Base-by-base conservation (phyloP, 2,888 invertebrate species). In the Eugnorisma glareosa region DNA sequence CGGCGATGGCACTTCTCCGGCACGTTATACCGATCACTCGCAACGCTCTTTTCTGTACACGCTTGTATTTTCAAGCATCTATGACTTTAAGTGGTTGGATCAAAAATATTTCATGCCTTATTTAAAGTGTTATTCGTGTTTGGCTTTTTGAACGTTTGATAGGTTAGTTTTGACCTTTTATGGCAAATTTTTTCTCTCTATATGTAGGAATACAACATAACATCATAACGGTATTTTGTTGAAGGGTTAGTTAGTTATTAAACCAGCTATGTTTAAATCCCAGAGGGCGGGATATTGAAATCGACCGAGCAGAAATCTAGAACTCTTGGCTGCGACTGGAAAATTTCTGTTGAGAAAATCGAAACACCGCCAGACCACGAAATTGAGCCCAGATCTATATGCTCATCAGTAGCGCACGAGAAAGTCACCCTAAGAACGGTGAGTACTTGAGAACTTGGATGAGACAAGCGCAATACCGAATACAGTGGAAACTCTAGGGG, bases 21-120 rank as follows among this genome's bases (percentile, higher is more conserved):
- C 67, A 51, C 69, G 72, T 67, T 77, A 75, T 76, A 69, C 84
- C 78, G 79, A 79, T 79, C 83, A 79, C 69, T 83, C 75, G 67
- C 61, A 59, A 24, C 48, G 54, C 68, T 75, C 59, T 77, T 64
- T 68, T 64, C 31, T 15, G 35, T 57, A 67, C 21, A 31, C 45
- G 31, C 37, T 83, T 83, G 59, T 86, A 77, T 83, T 84, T 75
- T 51, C 68, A 72, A 67, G 61, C 64, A 67, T 67, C 15, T 68
- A 71, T 66, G 54, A 57, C 70, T 83, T 64, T 45, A n/a, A 69
- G 48, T 37, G 40, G 40, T 51, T 57, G n/a, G 63, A 67, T 31
- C 6, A 31, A 68, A 67, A 57, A 31, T 51, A 48, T 82, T 45
- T 64, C 21, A 21, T 45, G 15, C 11, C 5, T 35, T 35, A 15